Evolutionary conservation across 2,888 invertebrate species (phyloP), one percentile per base, ranked within the genome.

Genomic region (Phyto melanocephala): DNA sequence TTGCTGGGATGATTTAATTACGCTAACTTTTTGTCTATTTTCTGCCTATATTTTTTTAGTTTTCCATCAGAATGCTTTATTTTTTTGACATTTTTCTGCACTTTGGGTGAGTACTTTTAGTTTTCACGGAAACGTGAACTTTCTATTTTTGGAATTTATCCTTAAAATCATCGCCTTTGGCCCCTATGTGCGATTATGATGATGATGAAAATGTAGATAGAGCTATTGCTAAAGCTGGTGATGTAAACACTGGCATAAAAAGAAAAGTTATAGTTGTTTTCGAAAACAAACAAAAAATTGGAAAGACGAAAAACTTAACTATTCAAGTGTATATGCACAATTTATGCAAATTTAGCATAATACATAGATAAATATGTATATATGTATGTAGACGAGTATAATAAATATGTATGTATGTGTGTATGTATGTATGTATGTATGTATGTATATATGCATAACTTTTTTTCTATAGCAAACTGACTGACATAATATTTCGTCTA

Each of bases 291-390:
- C 37, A 22, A 3, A 17, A 20, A 58, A 33, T 13, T 1, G 10
- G n/a, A 15, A 28, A 58, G 37, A 22, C 0, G 13, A 40, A 77
- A 22, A 75, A 79, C 58, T 62, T 47, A 82, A 65, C 75, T 70
- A 79, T 72, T 82, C 82, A 79, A 82, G 78, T 82, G 70, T 54
- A 79, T 82, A 82, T 82, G 82, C 82, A 79, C 82, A 79, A 79
- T 79, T 82, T 82, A 82, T 82, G 79, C 71, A 82, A 82, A 82
- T 82, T 76, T 78, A 5, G 0, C 13, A 6, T 8, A 8, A n/a
- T n/a, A n/a, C n/a, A n/a, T n/a, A n/a, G 22, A 56, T 28, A 45
- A 52, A 42, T 33, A 40, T 17, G 13, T 35, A 8, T 65, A 47
- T 22, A 6, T 22, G 22, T 24, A 47, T 10, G 33, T 67, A 11